Evolutionary conservation across 2,113 vertebrate genomes (phyloP), one percentile per base, ranked within the genome.

Genomic region (Formicarius rufipectus): DNA sequence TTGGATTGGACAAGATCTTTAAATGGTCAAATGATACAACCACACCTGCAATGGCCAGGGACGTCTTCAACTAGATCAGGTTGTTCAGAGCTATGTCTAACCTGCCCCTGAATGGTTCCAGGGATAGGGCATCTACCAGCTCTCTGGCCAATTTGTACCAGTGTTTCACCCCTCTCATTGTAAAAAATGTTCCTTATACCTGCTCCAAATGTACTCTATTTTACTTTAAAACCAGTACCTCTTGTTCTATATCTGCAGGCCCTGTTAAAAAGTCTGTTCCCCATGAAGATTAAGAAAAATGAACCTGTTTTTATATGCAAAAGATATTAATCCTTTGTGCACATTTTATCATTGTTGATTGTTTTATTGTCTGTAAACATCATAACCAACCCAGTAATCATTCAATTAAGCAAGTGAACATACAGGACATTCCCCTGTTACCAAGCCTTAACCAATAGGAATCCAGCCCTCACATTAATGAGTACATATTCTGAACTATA

Each of bases 341-440:
- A 63, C 14, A 21, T 81, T 95, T 96, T 76, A 90, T 73, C 85
- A 95, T 92, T 91, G 52, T 39, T 66, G 75, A 95, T 72, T 95
- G 44, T 90, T 97, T 98, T 96, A 97, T 93, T 93, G 69, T 71
- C 88, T 96, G 83, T 58, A 98, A 98, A 98, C 80, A 97, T 68
- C 35, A 75, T 50, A 30, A 2, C 6, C 22, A 75, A 81, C 3
- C 21, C 40, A 56, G 47, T 44, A 71, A 95, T 96, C 91, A 95
- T 84, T 87, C 63, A 94, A 52, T 95, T 96, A 96, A 95, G 93
- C 56, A 72, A 59, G 45, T 23, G 47, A 97, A 89, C 76, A 89
- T 42, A 89, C 22, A 91, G 55, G 77, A 95, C 92, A 97, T 98
- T 96, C 71, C 79, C 31, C 69, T 88, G 96, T 98, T 94, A 93